Evolutionary conservation across 2,888 invertebrate species (phyloP), one percentile per base, ranked within the genome.

Genomic region (Acleris emargana): DNA sequence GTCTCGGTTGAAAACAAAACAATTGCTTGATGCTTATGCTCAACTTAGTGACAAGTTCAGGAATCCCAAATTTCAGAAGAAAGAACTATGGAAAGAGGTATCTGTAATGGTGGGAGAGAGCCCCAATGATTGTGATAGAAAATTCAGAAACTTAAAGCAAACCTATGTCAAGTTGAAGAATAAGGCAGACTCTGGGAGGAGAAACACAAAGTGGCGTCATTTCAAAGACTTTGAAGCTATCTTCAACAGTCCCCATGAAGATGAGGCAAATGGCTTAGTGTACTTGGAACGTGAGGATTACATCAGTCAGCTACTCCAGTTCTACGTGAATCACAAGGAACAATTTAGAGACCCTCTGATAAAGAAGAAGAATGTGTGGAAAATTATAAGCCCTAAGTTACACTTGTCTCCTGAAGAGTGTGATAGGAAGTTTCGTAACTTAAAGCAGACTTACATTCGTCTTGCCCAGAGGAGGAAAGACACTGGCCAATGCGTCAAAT

Each of bases 101-200:
- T 64, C 73, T 1, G 53, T 20, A 20, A 62, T 71, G 45, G 71
- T 76, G 2, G 73, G 73, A 2, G 70, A 72, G 50, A 66, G 59
- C 25, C 63, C 90, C 0, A 74, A 73, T 16, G 76, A 78, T 55
- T 91, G 91, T 72, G 91, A 92, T 67, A 88, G 88, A 55, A 92
- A 92, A 70, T 91, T 90, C 68, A 80, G 91, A 54, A 91, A 91
- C 69, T 75, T 91, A 47, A 91, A 91, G 69, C 90, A 90, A 72
- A 91, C 91, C 4, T 91, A 88, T 50, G 72, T 89, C 2, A 81
- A 88, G 69, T 72, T 90, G 13, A 89, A 85, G 74, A 79, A 81
- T 72, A 85, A 80, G 73, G 75, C 80, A 13, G 78, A 81, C 42
- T 71, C 79, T 2, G 87, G 86, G 0, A 77, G 79, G 52, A 74